Base-by-base conservation (phyloP, 2,888 invertebrate species). In the Philonicus albiceps region DNA sequence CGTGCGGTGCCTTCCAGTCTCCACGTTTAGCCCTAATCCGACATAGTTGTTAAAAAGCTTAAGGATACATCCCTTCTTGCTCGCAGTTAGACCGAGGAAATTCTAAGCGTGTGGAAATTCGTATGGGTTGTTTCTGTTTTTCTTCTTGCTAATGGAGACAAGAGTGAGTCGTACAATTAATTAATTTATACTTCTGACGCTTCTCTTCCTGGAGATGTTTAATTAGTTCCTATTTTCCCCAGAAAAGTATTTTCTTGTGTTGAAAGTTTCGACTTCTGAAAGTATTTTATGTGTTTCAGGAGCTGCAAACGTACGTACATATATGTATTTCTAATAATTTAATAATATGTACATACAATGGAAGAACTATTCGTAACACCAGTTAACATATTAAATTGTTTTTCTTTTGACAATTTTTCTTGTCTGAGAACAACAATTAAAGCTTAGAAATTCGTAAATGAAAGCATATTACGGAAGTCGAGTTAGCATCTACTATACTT, bases 21-120 rank as follows among this genome's bases (percentile, higher is more conserved):
- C 83, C 64, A 19, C 83, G 34, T 55, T 83, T 37, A 83, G 3
- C 16, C 83, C n/a, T 83, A 83, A 83, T 83, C 83, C 83, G 72
- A 72, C 83, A 64, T 83, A 83, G 83, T 64, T 83, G 83, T 83
- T 83, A 64, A 83, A 83, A 83, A 83, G 83, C 83, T 83, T 83
- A 83, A 64, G 83, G 34, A 72, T 64, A 83, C 64, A 64, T 83
- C 83, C 72, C 40, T 72, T 64, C 64, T 34, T 19, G 64, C 64
- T 72, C 72, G 34, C 55, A 64, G 55, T 83, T 64, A 83, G n/a
- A 64, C 83, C 19, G 27, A 31, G 34, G 40, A 49, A 83, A 83
- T 83, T 64, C 72, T 83, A 30, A 64, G 31, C 83, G 19, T 37
- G 13, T n/a, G 49, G 30, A 83, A 34, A 83, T 83, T 19, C 22